Conservation (phyloP, 1,140 invertebrate genomes). For the Tetramorium simillimum region DNA sequence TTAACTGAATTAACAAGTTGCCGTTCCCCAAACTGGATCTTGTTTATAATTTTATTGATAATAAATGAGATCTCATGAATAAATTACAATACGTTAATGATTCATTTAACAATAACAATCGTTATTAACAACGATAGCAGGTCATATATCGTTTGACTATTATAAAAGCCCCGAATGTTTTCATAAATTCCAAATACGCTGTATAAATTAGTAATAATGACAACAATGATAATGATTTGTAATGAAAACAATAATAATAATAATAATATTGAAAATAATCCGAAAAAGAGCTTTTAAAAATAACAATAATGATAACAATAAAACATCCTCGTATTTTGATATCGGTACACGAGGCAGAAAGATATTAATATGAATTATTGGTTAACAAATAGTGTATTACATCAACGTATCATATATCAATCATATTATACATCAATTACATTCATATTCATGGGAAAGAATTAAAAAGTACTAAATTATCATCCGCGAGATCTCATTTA, state of each 20-base stretch:
- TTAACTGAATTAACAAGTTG: slow-evolving; percentile 49
- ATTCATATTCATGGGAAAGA: background rate
- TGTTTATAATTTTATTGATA: slow-evolving; percentile 55
- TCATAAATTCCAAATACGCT: slow-evolving; percentile 38
- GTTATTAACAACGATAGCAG: slow-evolving; percentile 30
- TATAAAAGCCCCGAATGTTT: slow-evolving; percentile 40
- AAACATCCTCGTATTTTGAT: background rate
- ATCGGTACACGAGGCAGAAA: background rate
- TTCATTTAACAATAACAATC: slow-evolving; percentile 44
- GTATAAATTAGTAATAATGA: slow-evolving; percentile 35
- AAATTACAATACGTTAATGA: slow-evolving; percentile 55
- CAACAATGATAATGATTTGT: slow-evolving; percentile 18
- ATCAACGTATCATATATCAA: background rate
- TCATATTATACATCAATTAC: background rate
- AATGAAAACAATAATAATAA: slow-evolving; percentile 4
- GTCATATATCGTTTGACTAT: slow-evolving; percentile 32
- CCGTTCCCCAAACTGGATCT: slow-evolving; percentile 20
- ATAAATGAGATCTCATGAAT: slow-evolving; percentile 46
- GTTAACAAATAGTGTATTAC: background rate
- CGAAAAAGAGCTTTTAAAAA: background rate
- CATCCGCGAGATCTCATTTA: background rate
- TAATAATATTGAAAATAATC: background rate
- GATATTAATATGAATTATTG: slow-evolving; percentile 19
- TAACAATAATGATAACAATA: background rate
- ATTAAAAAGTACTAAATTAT: background rate